These are phyloP conservation scores for Xenops minutus DNA, from an alignment of 2,797 vertebrate species.

Conservation along the genomic window DNA sequence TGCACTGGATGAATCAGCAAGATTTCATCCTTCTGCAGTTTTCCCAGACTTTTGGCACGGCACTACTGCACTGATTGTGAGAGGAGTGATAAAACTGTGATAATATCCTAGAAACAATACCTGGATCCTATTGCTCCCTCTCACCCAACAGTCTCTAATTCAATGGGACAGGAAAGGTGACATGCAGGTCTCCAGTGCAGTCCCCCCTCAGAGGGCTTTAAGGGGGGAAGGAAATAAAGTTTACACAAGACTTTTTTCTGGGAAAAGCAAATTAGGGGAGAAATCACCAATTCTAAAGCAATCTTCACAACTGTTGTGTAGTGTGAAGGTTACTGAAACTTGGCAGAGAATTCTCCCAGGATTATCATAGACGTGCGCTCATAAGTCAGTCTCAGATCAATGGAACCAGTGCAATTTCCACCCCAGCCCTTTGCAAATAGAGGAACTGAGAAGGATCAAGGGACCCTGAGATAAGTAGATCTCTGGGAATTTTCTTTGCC, in stretches of 20 bases:
- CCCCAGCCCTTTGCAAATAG: not conserved
- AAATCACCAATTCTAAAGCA: not conserved
- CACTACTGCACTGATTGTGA: not conserved
- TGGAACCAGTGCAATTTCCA: not conserved
- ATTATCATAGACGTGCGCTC: not conserved
- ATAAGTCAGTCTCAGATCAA: not conserved
- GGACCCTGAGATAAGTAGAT: not conserved
- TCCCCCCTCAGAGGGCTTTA: not conserved
- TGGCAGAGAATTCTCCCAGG: not conserved
- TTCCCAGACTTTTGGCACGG: not conserved
- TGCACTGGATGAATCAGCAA: not conserved
- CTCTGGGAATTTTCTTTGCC: not conserved
- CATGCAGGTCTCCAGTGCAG: not conserved
- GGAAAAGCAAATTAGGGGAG: not conserved
- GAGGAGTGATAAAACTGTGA: not conserved
- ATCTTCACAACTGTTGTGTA: not conserved
- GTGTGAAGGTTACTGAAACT: not conserved
- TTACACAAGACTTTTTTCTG: not conserved
- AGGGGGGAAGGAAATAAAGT: not conserved
- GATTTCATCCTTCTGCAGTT: not conserved
- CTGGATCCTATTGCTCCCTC: not conserved
- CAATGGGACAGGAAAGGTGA: not conserved
- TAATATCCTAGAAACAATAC: not conserved
- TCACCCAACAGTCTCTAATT: not conserved
- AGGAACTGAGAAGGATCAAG: not conserved